A percentile compares a stretch with the other conserved stretches of the same genome.
These are phyloP conservation scores for Perizoma affinitatum DNA, from an alignment of 2,888 invertebrate species.

Conservation along the genomic window DNA sequence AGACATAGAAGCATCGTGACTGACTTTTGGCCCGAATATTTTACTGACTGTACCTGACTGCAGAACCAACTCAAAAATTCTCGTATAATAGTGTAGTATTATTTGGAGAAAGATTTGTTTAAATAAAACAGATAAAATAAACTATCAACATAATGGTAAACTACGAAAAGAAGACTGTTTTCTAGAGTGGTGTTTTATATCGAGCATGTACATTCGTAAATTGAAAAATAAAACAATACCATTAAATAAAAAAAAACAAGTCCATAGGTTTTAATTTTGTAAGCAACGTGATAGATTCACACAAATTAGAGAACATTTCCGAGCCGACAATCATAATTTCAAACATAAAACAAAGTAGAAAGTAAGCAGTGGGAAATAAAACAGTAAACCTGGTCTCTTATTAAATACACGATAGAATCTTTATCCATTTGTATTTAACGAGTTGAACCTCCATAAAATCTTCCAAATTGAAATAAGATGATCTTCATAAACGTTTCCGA, in stretches of 20 bases:
- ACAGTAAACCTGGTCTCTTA: slow-evolving; percentile 37
- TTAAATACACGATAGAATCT: slow-evolving; percentile 40
- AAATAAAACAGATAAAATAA: no score
- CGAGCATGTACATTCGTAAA: no score
- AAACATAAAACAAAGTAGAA: slow-evolving; percentile 33
- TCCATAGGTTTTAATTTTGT: no score
- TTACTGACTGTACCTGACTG: slow-evolving; percentile 64
- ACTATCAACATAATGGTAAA: no score
- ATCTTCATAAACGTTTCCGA: slow-evolving; percentile 43
- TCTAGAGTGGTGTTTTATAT: no score
- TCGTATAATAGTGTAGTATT: slow-evolving; percentile 40
- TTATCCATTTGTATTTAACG: slow-evolving; percentile 43
- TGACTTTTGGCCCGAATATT: slow-evolving; percentile 81
- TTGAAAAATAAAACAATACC: no score
- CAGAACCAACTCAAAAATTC: slow-evolving; percentile 57
- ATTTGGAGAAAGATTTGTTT: no score
- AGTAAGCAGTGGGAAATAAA: slow-evolving; percentile 36
- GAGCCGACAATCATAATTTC: slow-evolving; percentile 17
- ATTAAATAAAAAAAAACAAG: no score
- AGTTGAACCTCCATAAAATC: slow-evolving; percentile 40
- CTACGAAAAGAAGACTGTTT: no score
- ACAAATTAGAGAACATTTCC: slow-evolving; percentile 13
- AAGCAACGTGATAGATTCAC: slow-evolving; percentile 4
- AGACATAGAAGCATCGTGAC: slow-evolving; percentile 70
- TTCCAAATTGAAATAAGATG: slow-evolving; percentile 43